phyloP scores from a whole-genome alignment of 2,888 invertebrate species.

The Caenorhabditis sinica region DNA sequence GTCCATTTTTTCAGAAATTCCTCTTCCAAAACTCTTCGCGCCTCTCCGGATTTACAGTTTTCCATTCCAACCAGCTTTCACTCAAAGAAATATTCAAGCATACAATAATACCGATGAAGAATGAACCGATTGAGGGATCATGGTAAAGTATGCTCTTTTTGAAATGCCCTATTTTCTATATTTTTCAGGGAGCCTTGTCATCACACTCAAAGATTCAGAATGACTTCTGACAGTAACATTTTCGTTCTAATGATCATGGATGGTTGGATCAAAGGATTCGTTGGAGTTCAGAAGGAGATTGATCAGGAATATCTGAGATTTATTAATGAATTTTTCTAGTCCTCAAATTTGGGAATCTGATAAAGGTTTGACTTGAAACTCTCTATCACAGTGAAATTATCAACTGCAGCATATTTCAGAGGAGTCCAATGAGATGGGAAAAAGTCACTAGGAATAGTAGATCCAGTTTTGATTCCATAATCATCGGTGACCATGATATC shows the following conservation, averaged over 20 bases:
- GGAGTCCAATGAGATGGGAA: neutral
- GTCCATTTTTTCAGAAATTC: neutral
- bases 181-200: neutral
- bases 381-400: constrained; percentile 2
- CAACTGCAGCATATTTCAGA: neutral
- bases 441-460: neutral
- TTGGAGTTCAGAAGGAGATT: neutral
- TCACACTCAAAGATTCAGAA: constrained; percentile 14
- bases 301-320: constrained; percentile 5
- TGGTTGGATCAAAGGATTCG: constrained; percentile 2
- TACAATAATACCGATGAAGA: constrained; percentile 2
- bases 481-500: constrained; percentile 2
- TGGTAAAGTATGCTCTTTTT: neutral
- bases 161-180: neutral
- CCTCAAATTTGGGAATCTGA: neutral
- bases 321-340: constrained; percentile 6
- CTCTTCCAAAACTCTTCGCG: constrained; percentile 2
- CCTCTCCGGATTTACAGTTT: constrained; percentile 25
- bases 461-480: no score
- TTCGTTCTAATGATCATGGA: constrained; percentile 3
- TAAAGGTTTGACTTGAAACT: neutral
- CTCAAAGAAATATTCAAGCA: neutral
- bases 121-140: neutral
- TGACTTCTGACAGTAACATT: neutral
- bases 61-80: neutral